Evolutionary conservation across 2,113 vertebrate genomes (phyloP), one percentile per base, ranked within the genome.

Genomic region (Craseonycteris thonglongyai): DNA sequence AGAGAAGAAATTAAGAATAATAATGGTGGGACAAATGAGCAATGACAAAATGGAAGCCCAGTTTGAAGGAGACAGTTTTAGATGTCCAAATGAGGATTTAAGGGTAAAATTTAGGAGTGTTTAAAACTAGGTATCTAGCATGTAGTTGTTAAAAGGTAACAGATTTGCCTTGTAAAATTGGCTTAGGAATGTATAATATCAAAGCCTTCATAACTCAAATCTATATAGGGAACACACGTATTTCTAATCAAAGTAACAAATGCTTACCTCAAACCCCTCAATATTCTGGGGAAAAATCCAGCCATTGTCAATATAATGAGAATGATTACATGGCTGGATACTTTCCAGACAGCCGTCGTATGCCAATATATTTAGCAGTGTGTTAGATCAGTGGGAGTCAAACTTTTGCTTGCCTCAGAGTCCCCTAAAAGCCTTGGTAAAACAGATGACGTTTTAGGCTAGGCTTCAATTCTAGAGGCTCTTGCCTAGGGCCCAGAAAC

Each of bases 1-100:
- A 68, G 40, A 59, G 59, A 79, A 80, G 38, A 93, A 96, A 91
- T 86, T 72, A 92, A 94, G 63, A 95, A 71, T 74, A 90, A 65
- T 63, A 91, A 89, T 1, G 3, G 35, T 91, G 58, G 61, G 35
- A 69, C 58, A 90, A 95, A 96, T 65, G 83, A 96, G 45, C 63
- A 90, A 19, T 80, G 58, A 61, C 82, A 87, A 81, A 93, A 75
- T 49, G 49, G 47, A 94, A 87, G 51, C 45, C 45, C 66, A 74
- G 33, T 90, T 93, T 89, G 75, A 84, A 90, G 19, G 35, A 84
- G 74, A 87, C 42, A 86, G 33, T 95, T 96, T 90, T 76, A 65
- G 21, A 75, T 38, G 38, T 74, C 49, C 59, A 71, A 93, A 87
- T 90, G 74, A 94, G 79, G 6, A 95, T 90, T 93, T 78, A 82